These are phyloP conservation scores for Semotilus atromaculatus DNA, from an alignment of 2,797 vertebrate species.

Conservation along the genomic window DNA sequence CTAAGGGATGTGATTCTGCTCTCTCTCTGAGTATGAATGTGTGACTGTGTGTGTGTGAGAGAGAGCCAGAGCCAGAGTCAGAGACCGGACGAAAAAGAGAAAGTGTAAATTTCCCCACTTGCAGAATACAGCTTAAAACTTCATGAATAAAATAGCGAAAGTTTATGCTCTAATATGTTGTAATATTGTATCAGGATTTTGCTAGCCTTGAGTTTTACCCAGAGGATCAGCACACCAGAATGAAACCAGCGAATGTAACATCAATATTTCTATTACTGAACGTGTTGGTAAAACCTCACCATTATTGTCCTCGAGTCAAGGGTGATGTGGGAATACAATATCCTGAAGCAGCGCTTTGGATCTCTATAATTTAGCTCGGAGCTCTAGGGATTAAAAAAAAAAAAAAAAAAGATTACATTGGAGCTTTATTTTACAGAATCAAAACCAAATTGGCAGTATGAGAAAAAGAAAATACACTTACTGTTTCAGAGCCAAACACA, in stretches of 20 bases:
- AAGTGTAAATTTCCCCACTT: slow-evolving; percentile 16
- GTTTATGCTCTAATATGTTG: slow-evolving; percentile 54
- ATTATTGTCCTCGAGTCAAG: slow-evolving; percentile 50
- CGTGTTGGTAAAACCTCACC: slow-evolving; percentile 45
- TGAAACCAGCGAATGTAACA: slow-evolving; percentile 48
- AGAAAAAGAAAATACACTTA: neutral
- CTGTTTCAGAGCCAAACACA: neutral
- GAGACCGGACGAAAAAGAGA: neutral
- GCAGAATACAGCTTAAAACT: slow-evolving; percentile 21
- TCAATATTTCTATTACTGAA: slow-evolving; percentile 59
- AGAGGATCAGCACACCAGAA: slow-evolving; percentile 50
- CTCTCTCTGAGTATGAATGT: slow-evolving; percentile 20
- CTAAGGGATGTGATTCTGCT: slow-evolving; percentile 45
- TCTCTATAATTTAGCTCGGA: slow-evolving; percentile 40
- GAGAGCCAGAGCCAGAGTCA: neutral
- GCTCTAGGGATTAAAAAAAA: slow-evolving; percentile 49
- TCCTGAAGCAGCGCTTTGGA: neutral
- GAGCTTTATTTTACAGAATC: slow-evolving; percentile 39
- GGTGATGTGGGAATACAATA: slow-evolving; percentile 26
- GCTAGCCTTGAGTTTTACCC: slow-evolving; percentile 42
- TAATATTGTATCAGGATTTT: slow-evolving; percentile 55
- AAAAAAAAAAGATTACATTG: slow-evolving; percentile 38
- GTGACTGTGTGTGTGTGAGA: neutral
- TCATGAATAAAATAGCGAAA: slow-evolving; percentile 54
- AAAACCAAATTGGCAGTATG: slow-evolving; percentile 29